Base-by-base conservation (phyloP, 2,797 vertebrate genomes). In the Pangasius krempfi region DNA sequence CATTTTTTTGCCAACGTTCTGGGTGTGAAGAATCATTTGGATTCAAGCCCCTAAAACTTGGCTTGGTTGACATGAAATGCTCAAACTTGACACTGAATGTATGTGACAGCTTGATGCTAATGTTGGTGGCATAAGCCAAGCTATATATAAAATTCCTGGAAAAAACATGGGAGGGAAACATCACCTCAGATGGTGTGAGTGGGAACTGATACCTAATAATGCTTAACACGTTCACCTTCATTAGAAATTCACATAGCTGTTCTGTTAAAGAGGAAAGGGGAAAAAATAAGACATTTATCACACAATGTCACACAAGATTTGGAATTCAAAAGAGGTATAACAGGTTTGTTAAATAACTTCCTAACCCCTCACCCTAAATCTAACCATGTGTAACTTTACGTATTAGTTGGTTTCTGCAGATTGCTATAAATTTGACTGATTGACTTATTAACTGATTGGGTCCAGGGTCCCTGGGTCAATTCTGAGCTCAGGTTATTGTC, bases 181-280 rank as follows among this genome's bases (percentile, higher is more conserved):
- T 87, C 88, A 91, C 86, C 88, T 91, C 89, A 89, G 90, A 92
- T 91, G 90, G 89, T 88, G 73, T 86, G 88, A 89, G 91, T 91
- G 88, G 84, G 88, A 89, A 86, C 87, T 85, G 86, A 82, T 90
- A 87, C 87, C 58, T 84, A 86, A 86, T 88, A 89, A 88, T 47
- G 86, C 88, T 79, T 72, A 86, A 87, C 88, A 87, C 64, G 12
- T 88, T 91, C 52, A 86, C 86, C 84, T 91, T 84, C 88, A 88
- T 88, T 84, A 90, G 78, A 87, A 85, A 58, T 73, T 80, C 52
- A 80, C 73, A 84, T 85, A 76, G 70, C 33, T 58, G 52, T 40
- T 90, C 72, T 40, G 86, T 90, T 86, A 82, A 22, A 56, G 68
- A 86, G 30, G 3, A 86, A 68, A 30, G 56, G 5, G 44, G 14